Percentiles rank a stretch among this genome's conserved stretches.
Evolutionary conservation across 53 echinoderm and acorn worm genomes (phyloP).

Genomic region (Luidia sarsii): DNA sequence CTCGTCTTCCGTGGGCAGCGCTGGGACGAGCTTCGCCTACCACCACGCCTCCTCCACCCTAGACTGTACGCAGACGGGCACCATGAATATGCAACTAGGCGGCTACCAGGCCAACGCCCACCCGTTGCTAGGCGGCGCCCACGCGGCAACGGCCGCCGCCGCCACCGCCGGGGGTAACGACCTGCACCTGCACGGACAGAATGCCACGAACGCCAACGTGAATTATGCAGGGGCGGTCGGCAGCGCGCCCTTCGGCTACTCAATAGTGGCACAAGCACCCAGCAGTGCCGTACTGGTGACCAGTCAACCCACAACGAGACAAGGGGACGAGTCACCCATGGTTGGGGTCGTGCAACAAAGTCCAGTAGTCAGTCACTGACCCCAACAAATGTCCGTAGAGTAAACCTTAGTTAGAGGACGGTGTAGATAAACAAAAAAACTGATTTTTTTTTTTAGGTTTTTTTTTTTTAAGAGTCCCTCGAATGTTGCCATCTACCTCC

Average conservation of each 20-base stretch:
- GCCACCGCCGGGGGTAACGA: background rate
- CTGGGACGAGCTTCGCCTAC: slow-evolving; percentile 67
- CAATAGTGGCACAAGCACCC: slow-evolving; percentile 70
- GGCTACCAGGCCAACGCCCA: slow-evolving; percentile 50
- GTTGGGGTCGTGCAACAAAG: slow-evolving; percentile 98
- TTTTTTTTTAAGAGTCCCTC: too few relatives aligned
- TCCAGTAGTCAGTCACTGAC: slow-evolving; percentile 97
- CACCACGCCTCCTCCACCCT: slow-evolving; percentile 69
- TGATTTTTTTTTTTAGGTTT: background rate
- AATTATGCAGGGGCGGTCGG: slow-evolving; percentile 45
- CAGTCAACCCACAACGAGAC: slow-evolving; percentile 62
- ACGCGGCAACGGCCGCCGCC: slow-evolving; percentile 5
- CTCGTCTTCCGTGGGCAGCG: slow-evolving; percentile 52
- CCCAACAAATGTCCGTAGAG: slow-evolving; percentile 49
- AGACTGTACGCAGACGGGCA: slow-evolving; percentile 69
- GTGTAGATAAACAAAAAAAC: slow-evolving; percentile 43
- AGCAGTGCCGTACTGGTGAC: slow-evolving; percentile 72
- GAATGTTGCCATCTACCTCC: too few relatives aligned
- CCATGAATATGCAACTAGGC: slow-evolving; percentile 76
- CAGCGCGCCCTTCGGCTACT: slow-evolving; percentile 58
- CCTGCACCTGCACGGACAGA: slow-evolving; percentile 50
- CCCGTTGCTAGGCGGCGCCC: slow-evolving; percentile 38
- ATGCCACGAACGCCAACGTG: slow-evolving; percentile 36
- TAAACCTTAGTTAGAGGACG: slow-evolving; percentile 47
- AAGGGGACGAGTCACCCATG: slow-evolving; percentile 97